A percentile compares a stretch with the other conserved stretches of the same genome.
These are phyloP conservation scores for Platycnemis pennipes DNA, from an alignment of 2,888 invertebrate species.

Conservation along the genomic window DNA sequence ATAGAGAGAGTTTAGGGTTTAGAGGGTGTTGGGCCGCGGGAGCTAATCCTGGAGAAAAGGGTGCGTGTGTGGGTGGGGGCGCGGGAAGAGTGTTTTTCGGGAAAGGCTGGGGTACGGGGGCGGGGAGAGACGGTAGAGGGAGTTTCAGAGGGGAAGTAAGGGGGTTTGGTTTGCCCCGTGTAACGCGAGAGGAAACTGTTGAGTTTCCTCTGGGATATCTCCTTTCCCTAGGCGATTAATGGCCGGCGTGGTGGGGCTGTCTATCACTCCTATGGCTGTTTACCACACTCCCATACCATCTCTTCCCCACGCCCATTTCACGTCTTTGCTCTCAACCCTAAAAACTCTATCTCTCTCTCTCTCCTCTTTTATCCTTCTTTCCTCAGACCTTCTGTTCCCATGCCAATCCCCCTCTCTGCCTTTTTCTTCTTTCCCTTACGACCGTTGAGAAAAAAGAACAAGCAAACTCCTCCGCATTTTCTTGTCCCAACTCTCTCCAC, in stretches of 20 bases:
- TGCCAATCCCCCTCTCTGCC: too few species aligned
- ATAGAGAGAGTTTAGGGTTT: neutral
- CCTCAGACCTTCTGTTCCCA: neutral
- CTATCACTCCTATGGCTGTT: neutral
- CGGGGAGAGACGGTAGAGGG: neutral
- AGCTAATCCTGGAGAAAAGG: conserved; percentile 1
- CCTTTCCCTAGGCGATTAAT: conserved; percentile 44
- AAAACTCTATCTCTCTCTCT: neutral
- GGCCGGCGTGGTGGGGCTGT: neutral
- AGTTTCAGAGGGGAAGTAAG: neutral
- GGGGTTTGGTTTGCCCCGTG: neutral
- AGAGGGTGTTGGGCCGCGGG: neutral
- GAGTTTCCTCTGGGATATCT: conserved; percentile 23
- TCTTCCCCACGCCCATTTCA: neutral
- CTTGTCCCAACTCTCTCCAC: neutral
- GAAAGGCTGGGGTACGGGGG: neutral
- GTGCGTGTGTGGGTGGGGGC: neutral
- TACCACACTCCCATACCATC: neutral
- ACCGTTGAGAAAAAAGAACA: neutral
- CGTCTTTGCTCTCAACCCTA: neutral
- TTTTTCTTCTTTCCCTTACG: neutral
- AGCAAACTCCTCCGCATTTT: neutral
- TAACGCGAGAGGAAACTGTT: conserved; percentile 25
- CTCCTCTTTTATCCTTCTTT: neutral
- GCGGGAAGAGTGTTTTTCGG: too few species aligned